These are phyloP conservation scores for Neopipo cinnamomea DNA, from an alignment of 2,113 vertebrate genomes.

Conservation along the genomic window DNA sequence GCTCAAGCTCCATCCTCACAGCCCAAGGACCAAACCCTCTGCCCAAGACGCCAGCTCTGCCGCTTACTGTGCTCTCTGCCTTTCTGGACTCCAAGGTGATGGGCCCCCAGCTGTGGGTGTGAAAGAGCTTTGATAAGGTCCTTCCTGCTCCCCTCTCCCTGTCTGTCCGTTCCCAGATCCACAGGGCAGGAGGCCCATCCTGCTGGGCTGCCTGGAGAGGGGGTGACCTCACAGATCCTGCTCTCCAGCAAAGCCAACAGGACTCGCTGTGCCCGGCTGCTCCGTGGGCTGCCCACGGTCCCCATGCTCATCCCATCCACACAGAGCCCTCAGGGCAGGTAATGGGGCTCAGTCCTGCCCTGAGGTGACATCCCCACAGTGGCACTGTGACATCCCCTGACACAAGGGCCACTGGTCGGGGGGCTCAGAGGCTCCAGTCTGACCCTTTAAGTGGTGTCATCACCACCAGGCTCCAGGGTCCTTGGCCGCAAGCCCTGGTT, in stretches of 20 bases:
- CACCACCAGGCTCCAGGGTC: neutral
- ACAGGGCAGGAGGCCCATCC: neutral
- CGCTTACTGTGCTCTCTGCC: neutral
- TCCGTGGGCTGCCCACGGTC: accelerated
- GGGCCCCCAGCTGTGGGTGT: accelerated
- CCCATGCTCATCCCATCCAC: accelerated
- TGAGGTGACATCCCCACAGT: neutral
- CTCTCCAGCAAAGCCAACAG: neutral
- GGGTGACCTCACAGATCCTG: neutral
- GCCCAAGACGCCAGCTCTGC: accelerated
- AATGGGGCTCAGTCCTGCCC: neutral
- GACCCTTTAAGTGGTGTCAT: neutral
- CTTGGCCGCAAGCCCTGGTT: neutral
- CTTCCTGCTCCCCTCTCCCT: accelerated
- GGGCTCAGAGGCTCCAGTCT: neutral
- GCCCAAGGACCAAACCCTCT: neutral
- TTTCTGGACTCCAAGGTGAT: neutral
- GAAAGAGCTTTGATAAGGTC: neutral
- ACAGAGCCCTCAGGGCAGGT: neutral
- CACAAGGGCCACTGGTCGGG: accelerated
- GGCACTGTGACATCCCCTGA: neutral
- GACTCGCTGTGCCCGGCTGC: neutral
- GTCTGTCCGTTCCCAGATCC: neutral
- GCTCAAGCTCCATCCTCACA: neutral
- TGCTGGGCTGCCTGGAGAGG: neutral